phyloP scores from a whole-genome alignment of 2,888 invertebrate genomes.

The Eupithecia insigniata region DNA sequence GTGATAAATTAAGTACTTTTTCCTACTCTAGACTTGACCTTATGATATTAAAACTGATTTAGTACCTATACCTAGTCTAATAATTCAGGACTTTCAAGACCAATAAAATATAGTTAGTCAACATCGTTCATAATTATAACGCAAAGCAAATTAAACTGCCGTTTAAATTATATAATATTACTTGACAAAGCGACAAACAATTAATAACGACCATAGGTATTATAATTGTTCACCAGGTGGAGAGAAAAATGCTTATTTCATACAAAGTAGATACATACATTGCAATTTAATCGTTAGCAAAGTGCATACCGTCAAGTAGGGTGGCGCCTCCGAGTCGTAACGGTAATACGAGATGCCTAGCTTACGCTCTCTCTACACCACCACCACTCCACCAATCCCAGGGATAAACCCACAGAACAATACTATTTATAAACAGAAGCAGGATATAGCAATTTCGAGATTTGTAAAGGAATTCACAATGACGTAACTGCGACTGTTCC shows the following conservation, averaged over 20 bases:
- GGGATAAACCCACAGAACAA: slow-evolving; percentile 47
- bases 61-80: slow-evolving; percentile 11
- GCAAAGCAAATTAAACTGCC: slow-evolving; percentile 27
- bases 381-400: slow-evolving; percentile 53
- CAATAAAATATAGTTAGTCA: slow-evolving; percentile 28
- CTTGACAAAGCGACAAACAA: slow-evolving; percentile 24
- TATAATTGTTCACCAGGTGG: slow-evolving; percentile 3
- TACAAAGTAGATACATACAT: slow-evolving; percentile 31
- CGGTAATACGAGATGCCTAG: slow-evolving; percentile 80
- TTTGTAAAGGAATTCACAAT: slow-evolving; percentile 39
- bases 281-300: slow-evolving; percentile 48
- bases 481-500: slow-evolving; percentile 43
- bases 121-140: slow-evolving; percentile 10
- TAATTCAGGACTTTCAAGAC: slow-evolving; percentile 18
- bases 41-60: slow-evolving; percentile 2
- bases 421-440: slow-evolving; percentile 37
- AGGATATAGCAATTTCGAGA: slow-evolving; percentile 35
- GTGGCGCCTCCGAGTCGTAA: slow-evolving; percentile 77
- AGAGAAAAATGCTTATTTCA: slow-evolving; percentile 13
- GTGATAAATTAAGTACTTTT: background rate
- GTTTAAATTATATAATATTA: slow-evolving; percentile 28
- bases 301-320: slow-evolving; percentile 48
- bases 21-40: background rate
- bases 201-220: slow-evolving; percentile 27
- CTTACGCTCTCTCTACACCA: slow-evolving; percentile 60